Percentiles rank a stretch among this genome's conserved stretches.
These are phyloP conservation scores for Beaufortia kweichowensis DNA, from an alignment of 2,113 vertebrate genomes.

Conservation along the genomic window DNA sequence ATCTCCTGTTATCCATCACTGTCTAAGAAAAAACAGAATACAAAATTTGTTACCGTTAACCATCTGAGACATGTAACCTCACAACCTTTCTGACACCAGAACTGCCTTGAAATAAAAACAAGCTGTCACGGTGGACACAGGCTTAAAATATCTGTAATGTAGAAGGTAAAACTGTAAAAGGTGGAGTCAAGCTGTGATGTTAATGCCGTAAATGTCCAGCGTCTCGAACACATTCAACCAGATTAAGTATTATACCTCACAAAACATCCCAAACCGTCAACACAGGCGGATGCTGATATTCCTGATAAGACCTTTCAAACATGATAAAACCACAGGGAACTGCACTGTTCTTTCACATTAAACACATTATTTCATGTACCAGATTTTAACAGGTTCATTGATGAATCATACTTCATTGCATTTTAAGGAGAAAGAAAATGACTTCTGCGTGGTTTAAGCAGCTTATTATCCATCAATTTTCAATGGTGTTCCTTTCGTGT, in stretches of 20 bases:
- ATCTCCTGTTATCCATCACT: neutral
- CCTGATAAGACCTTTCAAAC: neutral
- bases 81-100: neutral
- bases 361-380: neutral
- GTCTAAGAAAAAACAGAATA: neutral
- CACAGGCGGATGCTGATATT: neutral
- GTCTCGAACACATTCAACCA: too few relatives aligned
- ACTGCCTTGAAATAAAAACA: neutral
- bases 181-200: neutral
- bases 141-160: neutral
- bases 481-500: neutral
- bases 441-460: neutral
- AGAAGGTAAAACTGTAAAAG: neutral
- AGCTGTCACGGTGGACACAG: neutral
- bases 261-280: neutral
- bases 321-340: neutral
- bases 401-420: too few relatives aligned
- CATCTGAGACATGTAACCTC: neutral
- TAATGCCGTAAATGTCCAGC: neutral
- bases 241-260: neutral
- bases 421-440: neutral
- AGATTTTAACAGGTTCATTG: too few relatives aligned
- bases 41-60: neutral
- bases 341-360: neutral
- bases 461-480: conserved; percentile 25